Evolutionary conservation across 2,888 invertebrate genomes (phyloP), one percentile per base, ranked within the genome.

Genomic region (Oegoconia quadripuncta): DNA sequence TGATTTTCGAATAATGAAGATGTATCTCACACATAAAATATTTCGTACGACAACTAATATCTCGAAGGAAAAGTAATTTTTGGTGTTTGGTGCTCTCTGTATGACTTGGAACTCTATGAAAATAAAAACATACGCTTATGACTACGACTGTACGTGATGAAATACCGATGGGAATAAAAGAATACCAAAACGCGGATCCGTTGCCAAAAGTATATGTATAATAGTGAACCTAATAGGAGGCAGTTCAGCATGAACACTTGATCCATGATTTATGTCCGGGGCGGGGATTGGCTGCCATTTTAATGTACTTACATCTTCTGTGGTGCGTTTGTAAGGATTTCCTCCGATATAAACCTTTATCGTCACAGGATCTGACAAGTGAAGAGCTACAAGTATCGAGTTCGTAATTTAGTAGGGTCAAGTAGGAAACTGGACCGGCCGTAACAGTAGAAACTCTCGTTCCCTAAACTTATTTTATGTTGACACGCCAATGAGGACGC

Each of bases 221-320:
- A 53, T 48, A 44, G 48, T 44, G 52, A 18, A 29, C 34, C 41
- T 57, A 59, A 59, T 56, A 52, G 53, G 50, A 53, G 52, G 49
- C 50, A 52, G 44, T 55, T 56, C 44, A 41, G 50, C 43, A 46
- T 48, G 45, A 48, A 47, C 50, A 51, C 50, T 50, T 47, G 52
- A 52, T 49, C 52, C 50, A 40, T 61, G 60, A 66, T 64, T 62
- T 64, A 64, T 59, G 51, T 36, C 39, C 45, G 43, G 50, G 44
- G 46, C 44, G 51, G 48, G 50, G 55, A 54, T 57, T 58, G 56
- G 55, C 60, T 51, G 52, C 51, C 54, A 50, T 55, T 54, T 54
- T 53, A 49, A 48, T 52, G 48, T 42, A 50, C 44, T 48, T 46
- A 42, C 42, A 42, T 35, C 36, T 39, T 37, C 37, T 34, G 13